A percentile compares a stretch with the other conserved stretches of the same genome.
Evolutionary conservation across 1,140 invertebrate species (phyloP).

Genomic region (Proctacanthus coquilletti): DNA sequence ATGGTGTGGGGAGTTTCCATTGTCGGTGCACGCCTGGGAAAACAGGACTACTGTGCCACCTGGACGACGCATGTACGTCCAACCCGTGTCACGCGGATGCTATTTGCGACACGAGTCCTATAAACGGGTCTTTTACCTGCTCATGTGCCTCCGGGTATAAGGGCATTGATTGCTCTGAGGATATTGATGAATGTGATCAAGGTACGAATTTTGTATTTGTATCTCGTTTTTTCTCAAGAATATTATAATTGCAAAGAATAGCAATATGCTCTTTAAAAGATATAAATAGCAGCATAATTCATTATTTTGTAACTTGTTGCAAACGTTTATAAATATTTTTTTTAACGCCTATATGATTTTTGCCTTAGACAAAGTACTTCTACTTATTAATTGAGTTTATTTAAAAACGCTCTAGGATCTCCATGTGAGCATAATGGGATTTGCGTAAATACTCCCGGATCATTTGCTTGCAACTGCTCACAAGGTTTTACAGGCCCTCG

Average conservation of each 20-base stretch:
- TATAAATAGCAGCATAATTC: background rate
- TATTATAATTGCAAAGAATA: background rate
- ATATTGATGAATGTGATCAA: slow-evolving; percentile 91
- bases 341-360: too few species aligned
- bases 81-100: slow-evolving; percentile 89
- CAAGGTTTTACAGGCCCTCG: slow-evolving; percentile 81
- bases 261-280: too few species aligned
- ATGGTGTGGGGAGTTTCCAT: slow-evolving; percentile 84
- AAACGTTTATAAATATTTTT: slow-evolving; percentile 5
- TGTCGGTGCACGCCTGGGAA: slow-evolving; percentile 92
- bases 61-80: slow-evolving; percentile 93
- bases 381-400: too few species aligned
- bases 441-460: slow-evolving; percentile 89
- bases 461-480: slow-evolving; percentile 82
- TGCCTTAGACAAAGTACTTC: too few species aligned
- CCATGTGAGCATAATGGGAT: slow-evolving; percentile 85
- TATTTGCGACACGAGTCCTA: slow-evolving; percentile 88
- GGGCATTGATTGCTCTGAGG: slow-evolving; percentile 79
- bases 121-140: slow-evolving; percentile 87
- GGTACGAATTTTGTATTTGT: slow-evolving; percentile 44
- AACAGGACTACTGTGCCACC: slow-evolving; percentile 83
- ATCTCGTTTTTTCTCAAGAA: slow-evolving; percentile 1
- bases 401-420: slow-evolving; percentile 52
- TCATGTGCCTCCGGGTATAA: slow-evolving; percentile 84
- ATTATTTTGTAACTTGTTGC: background rate